Base-by-base conservation (phyloP, 1,140 invertebrate species). In the Tyrophagus putrescentiae region DNA sequence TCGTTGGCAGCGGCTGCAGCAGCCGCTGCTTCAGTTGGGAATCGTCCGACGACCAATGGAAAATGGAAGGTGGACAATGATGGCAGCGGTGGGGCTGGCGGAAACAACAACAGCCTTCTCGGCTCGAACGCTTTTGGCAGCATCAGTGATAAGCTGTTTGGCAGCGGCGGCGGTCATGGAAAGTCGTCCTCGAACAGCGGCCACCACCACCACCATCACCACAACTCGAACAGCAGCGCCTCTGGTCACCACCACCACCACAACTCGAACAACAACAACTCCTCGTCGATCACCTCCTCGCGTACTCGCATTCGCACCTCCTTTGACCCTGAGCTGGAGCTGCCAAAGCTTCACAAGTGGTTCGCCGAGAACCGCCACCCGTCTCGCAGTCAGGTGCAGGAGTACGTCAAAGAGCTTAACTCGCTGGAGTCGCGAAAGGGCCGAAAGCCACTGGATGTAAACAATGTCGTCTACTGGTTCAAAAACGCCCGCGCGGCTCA, bases 391-490 rank as follows among this genome's bases (percentile, higher is more conserved):
- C 73, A 95, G 76, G 95, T 97, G 70, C 87, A 94, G 67, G 84
- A 89, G 64, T 96, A 93, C 72, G 88, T 96, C 16, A 81, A 85
- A 50, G 90, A 96, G 69, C 74, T 97, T 54, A 96, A 97, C 70
- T 82, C 82, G 36, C 72, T 95, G 45, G 89, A 95, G 66, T 94
- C 90, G 33, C 77, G 93, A 16, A 78, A 87, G 62, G 91, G 91
- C 7, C 76, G 88, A 39, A 94, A 95, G 68, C 90, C 89, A 0
- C 75, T 97, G 25, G 92, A 98, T 72, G 83, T 95, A 1, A 94
- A 94, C 68, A 98, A 98, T 70, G 90, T 98, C 11, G 91, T 96
- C 23, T 96, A 96, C 71, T 97, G 93, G 93, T 97, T 98, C 71
- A 98, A 97, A 73, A 97, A 98, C 70, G 91, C 93, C 0, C 77